Conservation (phyloP, 2,797 vertebrate genomes). For the Mionectes olivaceus region DNA sequence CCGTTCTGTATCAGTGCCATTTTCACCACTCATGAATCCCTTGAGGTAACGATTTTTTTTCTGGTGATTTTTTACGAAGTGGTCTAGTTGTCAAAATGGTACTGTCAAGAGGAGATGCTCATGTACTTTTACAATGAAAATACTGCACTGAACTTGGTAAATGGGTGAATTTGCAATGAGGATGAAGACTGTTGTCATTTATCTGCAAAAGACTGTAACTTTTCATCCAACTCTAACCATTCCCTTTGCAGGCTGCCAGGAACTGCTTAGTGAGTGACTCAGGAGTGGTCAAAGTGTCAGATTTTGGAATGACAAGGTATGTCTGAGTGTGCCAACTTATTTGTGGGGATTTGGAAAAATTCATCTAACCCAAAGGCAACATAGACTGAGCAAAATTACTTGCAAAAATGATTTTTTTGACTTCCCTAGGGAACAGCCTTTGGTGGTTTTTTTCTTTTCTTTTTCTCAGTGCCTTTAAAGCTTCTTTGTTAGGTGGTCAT, state of each 20-base stretch:
- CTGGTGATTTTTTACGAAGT: not conserved
- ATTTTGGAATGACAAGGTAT: conserved; percentile 97
- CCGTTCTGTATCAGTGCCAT: not conserved
- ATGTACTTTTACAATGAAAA: not conserved
- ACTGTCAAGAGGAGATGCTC: not conserved
- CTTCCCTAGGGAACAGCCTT: not conserved
- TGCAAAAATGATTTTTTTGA: not conserved
- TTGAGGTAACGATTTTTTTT: not conserved
- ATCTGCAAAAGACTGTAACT: not conserved
- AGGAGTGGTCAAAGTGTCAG: conserved; percentile 92
- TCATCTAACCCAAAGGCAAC: not conserved
- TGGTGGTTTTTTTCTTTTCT: not conserved
- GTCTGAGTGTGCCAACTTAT: not conserved
- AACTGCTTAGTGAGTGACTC: conserved; percentile 92
- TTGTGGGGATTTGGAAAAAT: not conserved
- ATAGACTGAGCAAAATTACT: not conserved
- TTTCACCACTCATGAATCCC: not conserved
- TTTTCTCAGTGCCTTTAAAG: not conserved
- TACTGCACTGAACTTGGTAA: not conserved
- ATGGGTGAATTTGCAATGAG: not conserved
- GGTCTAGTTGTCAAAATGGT: not conserved
- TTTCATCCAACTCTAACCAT: not conserved
- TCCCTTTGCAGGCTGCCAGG: conserved; percentile 88
- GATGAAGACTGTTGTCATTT: not conserved
- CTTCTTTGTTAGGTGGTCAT: not conserved